These are phyloP conservation scores for Mesembrinibis cayennensis DNA, from an alignment of 2,113 vertebrate species.

Conservation along the genomic window DNA sequence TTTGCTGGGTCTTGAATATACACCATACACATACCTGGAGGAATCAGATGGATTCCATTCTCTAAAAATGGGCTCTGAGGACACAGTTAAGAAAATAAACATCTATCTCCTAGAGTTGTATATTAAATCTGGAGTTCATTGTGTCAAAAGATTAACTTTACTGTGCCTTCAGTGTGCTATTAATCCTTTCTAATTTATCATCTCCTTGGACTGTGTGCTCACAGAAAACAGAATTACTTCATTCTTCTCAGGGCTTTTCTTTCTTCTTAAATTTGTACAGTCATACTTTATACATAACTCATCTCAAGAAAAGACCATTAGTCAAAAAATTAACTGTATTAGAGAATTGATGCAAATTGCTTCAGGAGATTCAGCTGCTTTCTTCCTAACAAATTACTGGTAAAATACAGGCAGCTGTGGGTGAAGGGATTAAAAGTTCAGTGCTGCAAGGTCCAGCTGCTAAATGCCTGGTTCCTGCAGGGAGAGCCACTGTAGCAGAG, in stretches of 20 bases:
- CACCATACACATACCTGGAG: rapidly evolving
- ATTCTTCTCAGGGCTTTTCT: not conserved
- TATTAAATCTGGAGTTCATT: not conserved
- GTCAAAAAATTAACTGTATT: not conserved
- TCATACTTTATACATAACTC: not conserved
- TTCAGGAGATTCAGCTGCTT: not conserved
- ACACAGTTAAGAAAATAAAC: not conserved
- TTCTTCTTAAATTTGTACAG: not conserved
- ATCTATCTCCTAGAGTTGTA: not conserved
- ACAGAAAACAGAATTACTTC: not conserved
- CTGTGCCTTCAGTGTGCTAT: not conserved
- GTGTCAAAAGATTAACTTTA: not conserved
- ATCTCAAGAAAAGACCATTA: not conserved
- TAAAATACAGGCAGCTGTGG: not conserved
- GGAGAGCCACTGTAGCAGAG: rapidly evolving
- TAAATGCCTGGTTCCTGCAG: not conserved
- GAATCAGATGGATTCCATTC: not conserved
- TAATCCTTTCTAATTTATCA: not conserved
- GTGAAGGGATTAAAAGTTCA: not conserved
- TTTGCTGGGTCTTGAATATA: not conserved
- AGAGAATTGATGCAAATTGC: not conserved
- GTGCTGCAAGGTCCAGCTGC: not conserved
- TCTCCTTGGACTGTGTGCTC: not conserved
- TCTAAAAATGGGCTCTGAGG: not conserved
- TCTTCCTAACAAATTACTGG: not conserved